Base-by-base conservation (phyloP, 2,797 vertebrate species). In the Enteromius anoplus region DNA sequence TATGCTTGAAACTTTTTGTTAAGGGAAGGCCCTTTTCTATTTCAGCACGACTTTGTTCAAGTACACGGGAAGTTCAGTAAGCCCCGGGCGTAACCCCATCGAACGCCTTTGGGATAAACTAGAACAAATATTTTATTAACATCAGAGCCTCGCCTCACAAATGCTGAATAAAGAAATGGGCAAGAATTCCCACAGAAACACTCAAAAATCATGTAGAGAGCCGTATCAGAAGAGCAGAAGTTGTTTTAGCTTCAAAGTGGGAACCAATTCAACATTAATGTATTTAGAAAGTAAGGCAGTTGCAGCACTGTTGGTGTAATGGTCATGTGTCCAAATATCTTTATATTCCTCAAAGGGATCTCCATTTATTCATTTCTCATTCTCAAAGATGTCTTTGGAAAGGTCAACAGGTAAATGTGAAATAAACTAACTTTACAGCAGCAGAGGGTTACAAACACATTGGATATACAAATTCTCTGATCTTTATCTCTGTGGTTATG, bases 401-500 rank as follows among this genome's bases (percentile, higher is more conserved):
- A 64, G 40, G 42, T 37, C 5, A 17, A 64, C 26, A 34, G 21
- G 8, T 37, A 32, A 73, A 51, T 49, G 64, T 14, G 9, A 4
- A 62, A 62, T 77, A 4, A 21, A 23, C 21, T 55, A 76, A 21
- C 17, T 77, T 26, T 29, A 42, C 23, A 15, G n/a, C 19, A 69
- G 49, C 11, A n/a, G 58, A 71, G 11, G 26, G 4, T 62, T 72
- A n/a, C 19, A 60, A 58, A 71, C 19, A 23, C 29, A n/a, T 17
- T 64, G 40, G 45, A 45, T 21, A n/a, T 49, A 69, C 7, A 73
- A 26, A 77, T 60, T 53, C 17, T 79, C 69, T 55, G 77, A 65
- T 68, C 32, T 79, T 81, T 87, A 80, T 86, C 66, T 71, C 34
- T 83, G 89, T 88, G 80, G 87, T 80, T 87, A 78, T 53, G 81